Conservation (phyloP, 2,797 vertebrate genomes). For the Neopelma chrysocephalum region DNA sequence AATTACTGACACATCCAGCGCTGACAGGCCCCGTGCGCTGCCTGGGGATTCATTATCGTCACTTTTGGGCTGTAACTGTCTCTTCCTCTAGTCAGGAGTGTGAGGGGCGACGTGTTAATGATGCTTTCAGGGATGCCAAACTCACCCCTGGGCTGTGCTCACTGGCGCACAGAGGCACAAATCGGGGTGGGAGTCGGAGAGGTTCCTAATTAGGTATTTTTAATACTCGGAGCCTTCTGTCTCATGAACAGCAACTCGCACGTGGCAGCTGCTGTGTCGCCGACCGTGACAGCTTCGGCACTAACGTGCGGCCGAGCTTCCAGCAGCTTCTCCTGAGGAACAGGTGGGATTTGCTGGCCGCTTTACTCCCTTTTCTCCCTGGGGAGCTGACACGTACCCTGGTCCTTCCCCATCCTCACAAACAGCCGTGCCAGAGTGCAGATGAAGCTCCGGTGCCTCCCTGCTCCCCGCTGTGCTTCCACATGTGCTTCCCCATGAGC, state of each 20-base stretch:
- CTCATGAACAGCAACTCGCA: not conserved
- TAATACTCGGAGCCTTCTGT: not conserved
- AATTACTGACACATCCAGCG: not conserved
- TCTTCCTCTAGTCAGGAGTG: not conserved
- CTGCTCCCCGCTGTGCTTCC: not conserved
- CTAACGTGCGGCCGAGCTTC: not conserved
- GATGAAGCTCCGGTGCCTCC: accelerated
- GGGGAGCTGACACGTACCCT: accelerated
- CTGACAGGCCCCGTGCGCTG: not conserved
- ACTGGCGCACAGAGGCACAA: not conserved
- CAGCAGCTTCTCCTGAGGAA: not conserved
- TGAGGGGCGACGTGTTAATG: not conserved
- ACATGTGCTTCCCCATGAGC: accelerated
- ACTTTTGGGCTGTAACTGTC: not conserved
- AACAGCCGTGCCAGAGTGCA: accelerated
- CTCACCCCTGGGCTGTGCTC: not conserved
- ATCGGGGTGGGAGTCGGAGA: not conserved
- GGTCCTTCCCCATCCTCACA: not conserved
- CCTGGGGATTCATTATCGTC: conserved; percentile 57
- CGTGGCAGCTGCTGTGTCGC: not conserved
- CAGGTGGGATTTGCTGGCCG: accelerated
- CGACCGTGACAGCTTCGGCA: accelerated
- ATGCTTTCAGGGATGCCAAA: not conserved
- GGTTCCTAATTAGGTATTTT: conserved; percentile 38
- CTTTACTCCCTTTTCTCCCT: not conserved